These are phyloP conservation scores for Darevskia nairensis DNA, from an alignment of 2,797 vertebrate species.

Conservation along the genomic window DNA sequence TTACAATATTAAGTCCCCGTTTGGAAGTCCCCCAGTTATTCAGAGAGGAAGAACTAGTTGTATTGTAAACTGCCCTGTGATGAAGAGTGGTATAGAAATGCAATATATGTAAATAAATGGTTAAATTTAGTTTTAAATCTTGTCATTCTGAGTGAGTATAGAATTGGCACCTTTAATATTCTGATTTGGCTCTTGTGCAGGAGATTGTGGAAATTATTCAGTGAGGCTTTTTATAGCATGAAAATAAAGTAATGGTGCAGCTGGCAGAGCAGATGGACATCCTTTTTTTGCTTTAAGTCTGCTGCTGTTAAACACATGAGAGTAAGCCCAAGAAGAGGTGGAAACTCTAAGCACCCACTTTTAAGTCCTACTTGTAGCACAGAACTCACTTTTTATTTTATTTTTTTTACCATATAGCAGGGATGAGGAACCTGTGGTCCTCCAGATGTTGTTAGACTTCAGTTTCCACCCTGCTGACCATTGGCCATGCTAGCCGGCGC, in stretches of 20 bases:
- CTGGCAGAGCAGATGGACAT: not conserved
- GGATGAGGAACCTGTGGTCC: too few relatives aligned
- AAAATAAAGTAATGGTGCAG: not conserved
- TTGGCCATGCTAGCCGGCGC: too few relatives aligned
- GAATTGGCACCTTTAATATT: not conserved
- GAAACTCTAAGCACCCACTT: not conserved
- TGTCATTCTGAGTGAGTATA: not conserved
- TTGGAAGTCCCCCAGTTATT: too few relatives aligned
- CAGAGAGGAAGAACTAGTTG: too few relatives aligned
- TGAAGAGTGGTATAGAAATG: too few relatives aligned
- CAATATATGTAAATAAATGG: too few relatives aligned
- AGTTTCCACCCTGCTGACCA: too few relatives aligned
- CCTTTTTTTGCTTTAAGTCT: not conserved
- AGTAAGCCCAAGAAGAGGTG: not conserved
- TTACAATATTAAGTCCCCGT: too few relatives aligned
- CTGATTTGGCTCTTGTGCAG: not conserved
- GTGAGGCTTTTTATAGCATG: not conserved
- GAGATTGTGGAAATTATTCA: not conserved
- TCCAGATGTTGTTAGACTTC: too few relatives aligned
- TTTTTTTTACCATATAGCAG: not conserved
- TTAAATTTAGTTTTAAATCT: not conserved
- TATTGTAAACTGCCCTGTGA: too few relatives aligned
- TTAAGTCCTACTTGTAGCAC: not conserved
- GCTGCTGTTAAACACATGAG: not conserved
- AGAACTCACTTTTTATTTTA: not conserved